Conservation (phyloP, 53 echinoderm and acorn worm genomes). For the Holothuria leucospilota region DNA sequence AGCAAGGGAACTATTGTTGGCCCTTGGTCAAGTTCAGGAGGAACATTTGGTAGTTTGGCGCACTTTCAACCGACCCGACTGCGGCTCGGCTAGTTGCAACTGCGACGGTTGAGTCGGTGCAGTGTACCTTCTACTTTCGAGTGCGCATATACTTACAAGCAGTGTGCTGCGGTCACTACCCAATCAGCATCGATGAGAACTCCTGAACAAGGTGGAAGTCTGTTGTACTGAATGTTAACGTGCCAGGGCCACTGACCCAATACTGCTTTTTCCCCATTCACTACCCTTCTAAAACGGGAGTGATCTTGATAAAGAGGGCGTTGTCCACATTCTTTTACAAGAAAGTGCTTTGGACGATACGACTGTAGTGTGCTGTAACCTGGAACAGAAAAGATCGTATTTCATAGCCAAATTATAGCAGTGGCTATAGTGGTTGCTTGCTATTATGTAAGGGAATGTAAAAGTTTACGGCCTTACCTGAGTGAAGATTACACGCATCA, state of each 20-base stretch:
- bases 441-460: no score
- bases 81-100: no score
- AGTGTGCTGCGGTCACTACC: slow-evolving; percentile 83
- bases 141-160: slow-evolving; percentile 62
- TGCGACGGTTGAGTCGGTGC: no score
- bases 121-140: no score
- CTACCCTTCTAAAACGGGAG: slow-evolving; percentile 46
- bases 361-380: slow-evolving; percentile 19
- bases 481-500: neutral
- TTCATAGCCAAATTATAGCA: neutral
- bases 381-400: neutral
- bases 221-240: slow-evolving; percentile 48
- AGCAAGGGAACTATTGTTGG: no score
- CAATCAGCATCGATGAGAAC: slow-evolving; percentile 67
- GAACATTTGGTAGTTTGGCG: no score
- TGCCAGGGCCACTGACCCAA: slow-evolving; percentile 83
- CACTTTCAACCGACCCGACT: no score
- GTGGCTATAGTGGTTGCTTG: no score
- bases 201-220: slow-evolving; percentile 63
- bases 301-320: slow-evolving; percentile 1
- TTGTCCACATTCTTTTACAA: slow-evolving; percentile 37
- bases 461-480: neutral
- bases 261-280: slow-evolving; percentile 58
- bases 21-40: no score
- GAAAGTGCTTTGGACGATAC: slow-evolving; percentile 7